Evolutionary conservation across 2,113 vertebrate species (phyloP).

Genomic region (Laterallus jamaicensis): DNA sequence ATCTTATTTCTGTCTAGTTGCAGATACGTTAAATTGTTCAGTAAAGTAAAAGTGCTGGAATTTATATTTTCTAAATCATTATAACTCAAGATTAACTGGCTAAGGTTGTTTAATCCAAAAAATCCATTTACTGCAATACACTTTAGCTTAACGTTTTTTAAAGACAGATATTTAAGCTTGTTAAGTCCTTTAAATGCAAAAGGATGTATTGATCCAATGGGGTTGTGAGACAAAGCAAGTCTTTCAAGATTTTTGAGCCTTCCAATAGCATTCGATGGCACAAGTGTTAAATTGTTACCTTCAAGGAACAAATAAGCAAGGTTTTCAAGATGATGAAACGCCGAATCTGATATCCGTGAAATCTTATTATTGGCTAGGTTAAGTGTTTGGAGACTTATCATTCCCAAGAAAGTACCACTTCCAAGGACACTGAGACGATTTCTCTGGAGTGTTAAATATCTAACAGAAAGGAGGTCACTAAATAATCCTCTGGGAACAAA

Average conservation of each 20-base stretch:
- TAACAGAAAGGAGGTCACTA: constrained; percentile 69
- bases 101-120: constrained; percentile 73
- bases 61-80: constrained; percentile 75
- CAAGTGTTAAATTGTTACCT: constrained; percentile 70
- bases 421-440: constrained; percentile 66
- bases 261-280: constrained; percentile 71
- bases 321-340: constrained; percentile 72
- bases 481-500: constrained; percentile 74
- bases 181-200: constrained; percentile 76
- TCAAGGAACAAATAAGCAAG: constrained; percentile 73
- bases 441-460: constrained; percentile 66
- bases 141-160: constrained; percentile 71
- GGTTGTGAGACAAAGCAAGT: constrained; percentile 74
- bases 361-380: constrained; percentile 75
- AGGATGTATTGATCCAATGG: constrained; percentile 61
- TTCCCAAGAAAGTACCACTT: constrained; percentile 65
- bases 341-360: constrained; percentile 68
- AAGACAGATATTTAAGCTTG: constrained; percentile 67
- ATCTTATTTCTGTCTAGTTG: constrained; percentile 76
- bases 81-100: constrained; percentile 70
- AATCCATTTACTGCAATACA: constrained; percentile 64
- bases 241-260: constrained; percentile 70
- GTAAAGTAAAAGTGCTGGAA: constrained; percentile 64
- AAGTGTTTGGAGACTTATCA: constrained; percentile 69
- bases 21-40: constrained; percentile 71